Base-by-base conservation (phyloP, 2,797 vertebrate species). In the Diplodus sargus region DNA sequence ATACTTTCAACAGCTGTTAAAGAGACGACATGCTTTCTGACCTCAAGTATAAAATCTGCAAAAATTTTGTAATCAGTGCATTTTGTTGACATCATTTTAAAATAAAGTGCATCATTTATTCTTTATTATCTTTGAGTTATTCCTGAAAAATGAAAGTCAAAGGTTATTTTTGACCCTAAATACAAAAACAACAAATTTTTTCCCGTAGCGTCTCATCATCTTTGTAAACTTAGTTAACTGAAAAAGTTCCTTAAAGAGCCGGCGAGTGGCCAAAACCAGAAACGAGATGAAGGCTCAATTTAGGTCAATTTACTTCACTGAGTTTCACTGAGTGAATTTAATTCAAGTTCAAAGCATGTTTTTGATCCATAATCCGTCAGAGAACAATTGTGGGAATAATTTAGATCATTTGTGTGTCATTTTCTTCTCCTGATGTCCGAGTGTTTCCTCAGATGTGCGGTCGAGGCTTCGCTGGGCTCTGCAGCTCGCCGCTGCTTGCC, bases 401-500 rank as follows among this genome's bases (percentile, higher is more conserved):
- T 5, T 12, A 30, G 62, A 23, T 25, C 0, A 16, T 16, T 11
- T 5, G n/a, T 39, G 0, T 34, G 0, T 34, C 34, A 22, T 17
- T 20, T 13, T 10, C 30, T 20, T 34, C 62, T 9, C 15, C 39
- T 43, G 48, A 61, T 42, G 59, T 45, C 58, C 34, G 18, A 20
- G 23, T 13, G 30, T 43, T 18, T 52, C 18, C 42, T 34, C 34
- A 34, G 34, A 34, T 34, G 8, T 34, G 34, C 8, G 34, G 34
- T 34, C 1, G 8, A 2, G 34, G 34, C 30, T 39, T 79, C 70
- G 3, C 39, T 65, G 59, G 1, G 48, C 49, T 57, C 61, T 58
- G 43, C 56, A 57, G 52, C 34, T 13, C 17, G 39, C 51, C 64
- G 25, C 4, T 69, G 42, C 52, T 79, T 53, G 15, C 57, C 69